Base-by-base conservation (phyloP, 2,888 invertebrate species). In the Mythimna albipuncta region DNA sequence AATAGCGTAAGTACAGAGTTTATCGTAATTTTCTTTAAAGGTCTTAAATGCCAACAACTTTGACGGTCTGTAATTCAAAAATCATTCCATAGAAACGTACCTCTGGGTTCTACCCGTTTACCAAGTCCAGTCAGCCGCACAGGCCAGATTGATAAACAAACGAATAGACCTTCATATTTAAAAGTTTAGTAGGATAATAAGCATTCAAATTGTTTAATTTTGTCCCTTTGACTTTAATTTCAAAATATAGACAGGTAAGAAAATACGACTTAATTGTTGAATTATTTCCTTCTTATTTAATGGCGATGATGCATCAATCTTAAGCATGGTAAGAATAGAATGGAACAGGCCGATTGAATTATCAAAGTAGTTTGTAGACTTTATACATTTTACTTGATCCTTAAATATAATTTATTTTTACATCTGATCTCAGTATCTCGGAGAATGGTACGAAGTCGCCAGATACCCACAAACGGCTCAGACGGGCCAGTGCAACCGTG, bases 401-500 rank as follows among this genome's bases (percentile, higher is more conserved):
- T 47, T 13, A 16, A 13, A 16, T 41, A 10, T 41, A 7, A 41
- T 44, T 44, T 44, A 32, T 32, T 16, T 16, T 47, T 13, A 47
- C 72, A 2, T 62, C 13, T 72, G 0, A 13, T 44, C 19, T 1
- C 86, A 95, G 94, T 94, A 92, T 71, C 77, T 91, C 1, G 93
- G 93, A 62, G 95, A 95, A 85, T 98, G 98, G 97, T 97, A 96
- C 86, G 97, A 97, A 91, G 95, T 96, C 4, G 97, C 97, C 81
- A 96, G 97, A 79, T 97, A 97, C 87, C 97, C 97, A 68, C 96
- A 97, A 63, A 72, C 96, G 0, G 96, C 96, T 85, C 97, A 97
- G 91, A 93, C 92, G 4, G 97, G 97, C 0, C 96, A 97, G 83
- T 98, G 98, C 86, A 96, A 97, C 41, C 97, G 97, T 1, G 97